These are phyloP conservation scores for Ctenomys sociabilis DNA, from an alignment of 2,113 vertebrate species.

Conservation along the genomic window DNA sequence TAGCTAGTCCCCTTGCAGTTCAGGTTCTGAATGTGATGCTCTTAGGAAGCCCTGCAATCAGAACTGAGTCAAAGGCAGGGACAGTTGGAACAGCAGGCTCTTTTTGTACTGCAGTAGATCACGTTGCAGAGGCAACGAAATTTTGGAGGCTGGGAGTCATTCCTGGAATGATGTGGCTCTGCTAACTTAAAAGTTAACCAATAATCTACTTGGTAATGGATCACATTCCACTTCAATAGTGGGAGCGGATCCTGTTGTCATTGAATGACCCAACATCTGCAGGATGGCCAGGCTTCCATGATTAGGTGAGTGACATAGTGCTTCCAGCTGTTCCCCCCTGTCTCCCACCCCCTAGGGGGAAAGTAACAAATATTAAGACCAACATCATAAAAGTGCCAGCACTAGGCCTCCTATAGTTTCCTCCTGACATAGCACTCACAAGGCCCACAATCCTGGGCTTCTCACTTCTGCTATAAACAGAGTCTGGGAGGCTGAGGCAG, in stretches of 20 bases:
- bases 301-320: neutral
- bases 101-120: neutral
- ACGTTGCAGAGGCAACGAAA: neutral
- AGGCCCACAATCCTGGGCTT: neutral
- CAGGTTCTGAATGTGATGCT: neutral
- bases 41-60: neutral
- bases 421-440: neutral
- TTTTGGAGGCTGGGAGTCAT: neutral
- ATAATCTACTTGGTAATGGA: neutral
- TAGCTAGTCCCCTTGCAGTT: neutral
- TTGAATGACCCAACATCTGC: neutral
- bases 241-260: neutral
- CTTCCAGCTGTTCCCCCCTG: neutral
- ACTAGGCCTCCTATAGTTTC: neutral
- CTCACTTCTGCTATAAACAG: neutral
- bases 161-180: neutral
- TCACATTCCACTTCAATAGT: neutral
- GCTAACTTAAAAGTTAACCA: neutral
- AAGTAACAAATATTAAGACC: neutral
- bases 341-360: neutral
- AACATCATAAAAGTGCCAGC: neutral
- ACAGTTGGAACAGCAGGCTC: neutral
- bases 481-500: neutral
- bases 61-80: neutral
- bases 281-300: neutral